Evolutionary conservation across 1,140 invertebrate genomes (phyloP).

Genomic region (Caenorhabditis remanei): DNA sequence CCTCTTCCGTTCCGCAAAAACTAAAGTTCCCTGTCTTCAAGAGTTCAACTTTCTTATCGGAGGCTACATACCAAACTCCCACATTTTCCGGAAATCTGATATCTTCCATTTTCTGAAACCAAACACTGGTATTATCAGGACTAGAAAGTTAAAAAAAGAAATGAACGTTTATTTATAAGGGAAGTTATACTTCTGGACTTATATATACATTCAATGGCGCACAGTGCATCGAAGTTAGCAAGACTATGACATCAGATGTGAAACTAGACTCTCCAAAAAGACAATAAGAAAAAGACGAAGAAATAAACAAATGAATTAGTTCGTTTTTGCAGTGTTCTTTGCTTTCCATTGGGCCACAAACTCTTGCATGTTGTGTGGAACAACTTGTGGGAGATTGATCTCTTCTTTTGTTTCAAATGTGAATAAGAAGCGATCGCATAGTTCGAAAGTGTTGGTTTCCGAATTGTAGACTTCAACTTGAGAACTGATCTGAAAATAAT

Average conservation of each 20-base stretch:
- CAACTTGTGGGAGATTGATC: constrained; percentile 31
- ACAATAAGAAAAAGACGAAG: neutral
- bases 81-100: constrained; percentile 9
- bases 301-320: constrained; percentile 10
- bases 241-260: constrained; percentile 1
- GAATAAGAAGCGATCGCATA: constrained; percentile 38
- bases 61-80: constrained; percentile 2
- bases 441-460: constrained; percentile 7
- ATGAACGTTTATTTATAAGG: neutral
- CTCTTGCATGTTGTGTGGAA: constrained; percentile 50
- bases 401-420: constrained; percentile 32
- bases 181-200: neutral
- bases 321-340: constrained; percentile 33
- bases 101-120: neutral
- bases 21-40: neutral
- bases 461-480: constrained; percentile 47
- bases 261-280: too few relatives aligned
- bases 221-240: neutral
- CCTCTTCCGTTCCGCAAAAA: neutral
- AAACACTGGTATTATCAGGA: neutral
- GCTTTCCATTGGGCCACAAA: constrained; percentile 49
- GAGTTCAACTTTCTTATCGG: neutral
- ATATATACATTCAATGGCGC: neutral
- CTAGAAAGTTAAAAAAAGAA: neutral
- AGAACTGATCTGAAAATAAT: constrained; percentile 19